A percentile compares a stretch with the other conserved stretches of the same genome.
phyloP scores from a whole-genome alignment of 2,888 invertebrate genomes.

The Spodoptera exigua region DNA sequence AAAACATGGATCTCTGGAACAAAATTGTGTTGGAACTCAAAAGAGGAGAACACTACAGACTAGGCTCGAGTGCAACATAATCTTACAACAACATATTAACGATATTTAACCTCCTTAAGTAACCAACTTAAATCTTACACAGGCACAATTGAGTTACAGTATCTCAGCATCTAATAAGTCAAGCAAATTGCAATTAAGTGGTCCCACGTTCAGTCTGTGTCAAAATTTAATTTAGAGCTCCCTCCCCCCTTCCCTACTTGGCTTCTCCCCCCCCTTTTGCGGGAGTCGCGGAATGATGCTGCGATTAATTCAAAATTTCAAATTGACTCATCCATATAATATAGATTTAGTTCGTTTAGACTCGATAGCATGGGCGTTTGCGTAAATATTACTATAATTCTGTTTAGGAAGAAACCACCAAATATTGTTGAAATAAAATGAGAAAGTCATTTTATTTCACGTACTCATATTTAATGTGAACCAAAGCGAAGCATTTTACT shows the following conservation, averaged over 20 bases:
- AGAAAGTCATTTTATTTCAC: too few species aligned
- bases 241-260: constrained; percentile 32
- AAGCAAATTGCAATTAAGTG: constrained; percentile 76
- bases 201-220: constrained; percentile 65
- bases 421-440: too few species aligned
- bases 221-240: constrained; percentile 72
- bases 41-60: too few species aligned
- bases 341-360: constrained; percentile 46
- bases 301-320: constrained; percentile 71
- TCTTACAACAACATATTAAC: constrained; percentile 8
- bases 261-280: constrained; percentile 23
- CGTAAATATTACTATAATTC: constrained; percentile 20
- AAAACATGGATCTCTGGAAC: too few species aligned
- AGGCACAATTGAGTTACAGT: constrained; percentile 56
- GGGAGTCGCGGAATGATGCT: constrained; percentile 56
- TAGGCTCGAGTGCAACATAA: not conserved
- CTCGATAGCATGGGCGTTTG: constrained; percentile 6
- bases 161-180: constrained; percentile 68
- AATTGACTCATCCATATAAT: constrained; percentile 65
- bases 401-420: not conserved
- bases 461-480: too few species aligned
- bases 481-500: too few species aligned
- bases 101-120: constrained; percentile 37
- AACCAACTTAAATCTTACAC: constrained; percentile 50
- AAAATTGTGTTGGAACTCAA: too few species aligned